Evolutionary conservation across 2,113 vertebrate genomes (phyloP), one percentile per base, ranked within the genome.

Genomic region (Eira barbara): DNA sequence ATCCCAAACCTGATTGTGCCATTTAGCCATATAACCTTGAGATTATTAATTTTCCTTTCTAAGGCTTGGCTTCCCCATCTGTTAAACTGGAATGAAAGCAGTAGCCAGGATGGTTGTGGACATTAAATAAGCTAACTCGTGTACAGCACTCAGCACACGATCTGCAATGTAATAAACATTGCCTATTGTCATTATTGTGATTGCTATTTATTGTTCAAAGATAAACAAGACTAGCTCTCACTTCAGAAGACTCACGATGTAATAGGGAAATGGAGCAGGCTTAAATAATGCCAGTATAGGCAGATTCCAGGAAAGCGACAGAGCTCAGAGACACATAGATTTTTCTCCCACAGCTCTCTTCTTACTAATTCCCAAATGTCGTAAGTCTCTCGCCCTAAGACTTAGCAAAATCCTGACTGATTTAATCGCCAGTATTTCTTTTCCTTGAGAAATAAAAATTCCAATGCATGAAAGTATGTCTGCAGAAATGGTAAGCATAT

Each of bases 401-500:
- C 34, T 76, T 81, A 65, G 71, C 39, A 69, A 91, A 91, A 96
- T 92, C 78, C 88, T 86, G 69, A 55, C 69, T 88, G 63, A 85
- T 91, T 95, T 92, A 91, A 95, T 94, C 6, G 59, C 7, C 52
- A n/a, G 39, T 20, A 78, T 65, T 31, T 47, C 27, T 71, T 36
- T 63, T n/a, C 74, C 79, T 52, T 36, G 9, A 59, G 69, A 97
- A 95, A 96, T 39, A 93, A 78, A 94, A 92, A 94, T 96, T 49
- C 92, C 67, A 63, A 23, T 55, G 55, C 73, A 63, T 91, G 49
- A 95, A 95, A 69, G 71, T 91, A 94, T 31, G 69, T 85, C 76
- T 82, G 65, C 78, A 96, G 80, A 93, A 94, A 97, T 91, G 81
- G 81, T 86, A 97, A 95, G 87, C 97, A 97, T 97, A 97, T 95